Evolutionary conservation across 1,140 invertebrate genomes (phyloP), one percentile per base, ranked within the genome.

Genomic region (Physella acuta): DNA sequence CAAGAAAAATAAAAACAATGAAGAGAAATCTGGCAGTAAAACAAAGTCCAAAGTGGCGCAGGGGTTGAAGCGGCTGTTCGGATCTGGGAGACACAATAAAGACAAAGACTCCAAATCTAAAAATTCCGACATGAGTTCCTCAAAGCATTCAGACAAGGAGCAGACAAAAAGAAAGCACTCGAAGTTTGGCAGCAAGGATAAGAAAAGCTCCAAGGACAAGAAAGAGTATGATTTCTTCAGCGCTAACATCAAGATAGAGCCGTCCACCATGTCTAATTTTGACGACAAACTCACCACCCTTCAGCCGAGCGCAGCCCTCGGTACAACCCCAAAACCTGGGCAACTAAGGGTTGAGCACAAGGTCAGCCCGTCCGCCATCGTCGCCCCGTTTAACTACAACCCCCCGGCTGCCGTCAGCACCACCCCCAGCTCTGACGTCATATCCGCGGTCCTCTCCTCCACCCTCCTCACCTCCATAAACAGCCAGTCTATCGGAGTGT

Each of bases 301-400:
- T 17, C 59, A 61, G 24, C 34, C 34, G 2, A n/a, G 17, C 16
- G 2, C 24, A 33, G 31, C 24, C 44, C 31, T 55, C 39, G 36
- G 24, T 39, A 70, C 34, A 8, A 4, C 62, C 24, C 24, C 44
- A 14, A 33, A 52, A 14, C n/a, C 63, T 14, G 51, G 44, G 26
- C n/a, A 20, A 24, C 36, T 62, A 0, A 34, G 61, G 17, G 17
- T n/a, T 1, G 69, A 71, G 34, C 62, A 51, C 26, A 68, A 67
- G n/a, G 52, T 69, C 3, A 74, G 73, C 56, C 66, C 70, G n/a
- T 71, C 68, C 1, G 73, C 81, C 49, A 82, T 83, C n/a, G 83
- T 84, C 3, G 85, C 87, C 20, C 87, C 87, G 0, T 88, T 88
- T 69, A 88, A 89, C 74, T 88, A 88, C 64, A 87, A 83, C 60